phyloP scores from a whole-genome alignment of 2,888 invertebrate genomes.

The Sinopyrophorus schimmeli region DNA sequence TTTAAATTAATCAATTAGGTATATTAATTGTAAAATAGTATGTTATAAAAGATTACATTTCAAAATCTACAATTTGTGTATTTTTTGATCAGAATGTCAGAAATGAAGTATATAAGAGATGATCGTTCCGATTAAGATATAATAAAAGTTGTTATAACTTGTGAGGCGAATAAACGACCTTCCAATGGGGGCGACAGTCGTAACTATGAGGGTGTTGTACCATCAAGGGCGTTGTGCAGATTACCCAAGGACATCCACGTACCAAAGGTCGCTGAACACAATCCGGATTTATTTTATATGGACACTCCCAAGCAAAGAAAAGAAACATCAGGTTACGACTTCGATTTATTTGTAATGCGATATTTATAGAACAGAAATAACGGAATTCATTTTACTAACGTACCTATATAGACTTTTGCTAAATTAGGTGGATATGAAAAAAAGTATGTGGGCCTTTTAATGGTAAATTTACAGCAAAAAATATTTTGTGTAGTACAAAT shows the following conservation, averaged over 20 bases:
- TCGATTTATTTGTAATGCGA: slow-evolving; percentile 4
- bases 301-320: slow-evolving; percentile 4
- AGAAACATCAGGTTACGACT: no score
- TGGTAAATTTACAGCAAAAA: no score
- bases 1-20: slow-evolving; percentile 28
- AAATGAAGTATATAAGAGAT: background rate
- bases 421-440: no score
- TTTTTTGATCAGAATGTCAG: background rate
- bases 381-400: slow-evolving; percentile 9
- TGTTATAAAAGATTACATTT: no score
- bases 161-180: slow-evolving; percentile 35
- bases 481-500: no score
- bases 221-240: slow-evolving; percentile 35
- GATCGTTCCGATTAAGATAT: background rate
- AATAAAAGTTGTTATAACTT: slow-evolving; percentile 17
- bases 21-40: no score
- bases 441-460: no score
- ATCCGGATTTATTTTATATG: slow-evolving; percentile 34
- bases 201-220: slow-evolving; percentile 34
- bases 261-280: slow-evolving; percentile 35
- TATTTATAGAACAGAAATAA: slow-evolving; percentile 3
- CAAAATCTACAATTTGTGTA: no score
- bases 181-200: slow-evolving; percentile 29
- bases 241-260: slow-evolving; percentile 34
- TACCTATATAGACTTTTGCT: no score